Percentiles rank a stretch among this genome's conserved stretches.
Conservation (phyloP, 2,797 vertebrate genomes). For the Halcyon badia region DNA sequence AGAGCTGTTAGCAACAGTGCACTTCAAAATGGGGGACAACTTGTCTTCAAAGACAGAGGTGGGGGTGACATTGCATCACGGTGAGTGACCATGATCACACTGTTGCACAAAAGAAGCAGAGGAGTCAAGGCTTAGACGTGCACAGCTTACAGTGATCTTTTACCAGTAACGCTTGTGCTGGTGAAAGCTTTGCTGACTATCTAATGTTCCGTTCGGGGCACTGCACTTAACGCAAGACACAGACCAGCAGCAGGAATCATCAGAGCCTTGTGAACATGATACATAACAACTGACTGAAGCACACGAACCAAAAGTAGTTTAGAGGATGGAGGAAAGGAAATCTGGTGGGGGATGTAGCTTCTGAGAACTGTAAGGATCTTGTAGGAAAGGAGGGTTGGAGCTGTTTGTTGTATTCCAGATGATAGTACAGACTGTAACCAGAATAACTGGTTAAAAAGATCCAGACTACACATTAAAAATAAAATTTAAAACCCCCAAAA, state of each 20-base stretch:
- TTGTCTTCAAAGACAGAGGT: neutral
- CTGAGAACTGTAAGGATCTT: neutral
- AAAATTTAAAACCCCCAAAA: neutral
- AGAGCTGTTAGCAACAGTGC: neutral
- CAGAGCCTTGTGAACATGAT: neutral
- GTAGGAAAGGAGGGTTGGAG: neutral
- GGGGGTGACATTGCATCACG: neutral
- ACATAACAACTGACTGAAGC: fast-evolving
- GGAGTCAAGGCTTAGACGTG: neutral
- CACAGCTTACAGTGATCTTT: neutral
- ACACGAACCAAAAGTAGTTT: neutral
- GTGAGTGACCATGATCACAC: neutral
- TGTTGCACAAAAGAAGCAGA: neutral
- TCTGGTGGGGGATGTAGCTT: neutral
- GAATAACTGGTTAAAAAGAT: neutral
- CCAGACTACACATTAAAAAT: neutral
- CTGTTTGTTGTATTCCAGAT: neutral
- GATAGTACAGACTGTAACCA: neutral
- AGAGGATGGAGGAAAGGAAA: neutral
- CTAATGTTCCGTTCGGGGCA: neutral
- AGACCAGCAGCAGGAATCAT: neutral
- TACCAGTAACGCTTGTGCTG: neutral
- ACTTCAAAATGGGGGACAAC: neutral
- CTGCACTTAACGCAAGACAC: neutral
- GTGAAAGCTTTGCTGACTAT: neutral